Percentiles rank a stretch among this genome's conserved stretches.
Evolutionary conservation across 2,888 invertebrate species (phyloP).

Genomic region (Galerucella nymphaeae): DNA sequence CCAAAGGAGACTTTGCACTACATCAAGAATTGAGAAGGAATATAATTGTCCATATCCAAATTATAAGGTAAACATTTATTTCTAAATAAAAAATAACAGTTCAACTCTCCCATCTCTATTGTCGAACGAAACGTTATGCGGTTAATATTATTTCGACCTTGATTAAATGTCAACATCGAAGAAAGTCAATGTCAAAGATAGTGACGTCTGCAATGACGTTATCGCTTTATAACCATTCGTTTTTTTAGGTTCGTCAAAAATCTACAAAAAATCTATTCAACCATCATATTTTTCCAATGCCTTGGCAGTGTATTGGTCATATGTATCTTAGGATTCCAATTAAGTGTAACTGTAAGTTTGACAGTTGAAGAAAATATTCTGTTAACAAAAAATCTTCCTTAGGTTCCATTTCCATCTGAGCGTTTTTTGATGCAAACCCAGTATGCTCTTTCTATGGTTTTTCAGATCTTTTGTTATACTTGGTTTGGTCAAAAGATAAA

Average conservation of each 20-base stretch:
- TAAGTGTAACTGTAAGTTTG: conserved; percentile 9
- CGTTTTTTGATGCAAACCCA: not conserved
- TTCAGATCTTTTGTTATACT: conserved; percentile 18
- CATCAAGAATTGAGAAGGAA: not conserved
- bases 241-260: conserved; percentile 15
- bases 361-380: not conserved
- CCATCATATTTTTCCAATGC: conserved; percentile 14
- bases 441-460: not conserved
- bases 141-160: no score
- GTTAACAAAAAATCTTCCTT: not conserved
- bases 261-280: conserved; percentile 13
- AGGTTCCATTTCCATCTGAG: conserved; percentile 13
- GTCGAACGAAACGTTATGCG: no score
- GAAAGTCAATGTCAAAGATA: no score
- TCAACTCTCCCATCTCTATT: no score
- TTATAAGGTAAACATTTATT: conserved; percentile 2
- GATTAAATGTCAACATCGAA: no score
- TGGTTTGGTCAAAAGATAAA: conserved; percentile 20
- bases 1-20: not conserved
- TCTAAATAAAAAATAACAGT: no score
- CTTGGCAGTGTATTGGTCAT: conserved; percentile 14
- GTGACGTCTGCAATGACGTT: no score
- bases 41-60: not conserved
- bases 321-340: conserved; percentile 19
- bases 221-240: not conserved